Percentiles rank a stretch among this genome's conserved stretches.
Evolutionary conservation across 2,797 vertebrate species (phyloP).

Genomic region (Ciconia nigra): DNA sequence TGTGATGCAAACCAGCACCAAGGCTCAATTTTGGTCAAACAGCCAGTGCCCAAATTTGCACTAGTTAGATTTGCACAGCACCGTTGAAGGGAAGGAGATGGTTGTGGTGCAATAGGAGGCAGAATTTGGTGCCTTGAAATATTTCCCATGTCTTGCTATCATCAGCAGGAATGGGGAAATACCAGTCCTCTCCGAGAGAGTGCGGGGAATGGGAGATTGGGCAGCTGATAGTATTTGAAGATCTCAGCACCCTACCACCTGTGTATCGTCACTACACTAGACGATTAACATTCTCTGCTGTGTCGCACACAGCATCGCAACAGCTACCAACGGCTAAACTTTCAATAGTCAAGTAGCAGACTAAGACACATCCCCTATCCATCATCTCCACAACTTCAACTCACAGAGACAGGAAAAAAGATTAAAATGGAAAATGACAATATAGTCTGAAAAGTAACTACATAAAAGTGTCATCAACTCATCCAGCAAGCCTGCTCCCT

Average conservation of each 20-base stretch:
- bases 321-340: neutral
- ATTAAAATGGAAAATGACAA: constrained; percentile 36
- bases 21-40: neutral
- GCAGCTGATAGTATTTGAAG: neutral
- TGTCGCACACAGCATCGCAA: neutral
- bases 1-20: neutral
- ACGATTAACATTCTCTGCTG: neutral
- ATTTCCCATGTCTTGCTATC: neutral
- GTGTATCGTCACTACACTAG: neutral
- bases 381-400: neutral
- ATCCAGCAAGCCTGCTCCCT: constrained; percentile 1
- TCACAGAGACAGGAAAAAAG: constrained; percentile 34
- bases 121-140: neutral
- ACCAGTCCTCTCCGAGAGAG: neutral
- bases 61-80: constrained; percentile 18
- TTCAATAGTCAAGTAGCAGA: neutral
- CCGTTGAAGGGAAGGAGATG: neutral
- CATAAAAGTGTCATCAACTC: neutral
- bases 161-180: neutral
- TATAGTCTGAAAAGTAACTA: constrained; percentile 1
- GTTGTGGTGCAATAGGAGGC: neutral
- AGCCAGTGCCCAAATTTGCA: neutral
- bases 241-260: neutral
- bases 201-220: neutral
- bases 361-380: neutral